Evolutionary conservation across 2,888 invertebrate species (phyloP), one percentile per base, ranked within the genome.

Genomic region (Leptinotarsa juncta): DNA sequence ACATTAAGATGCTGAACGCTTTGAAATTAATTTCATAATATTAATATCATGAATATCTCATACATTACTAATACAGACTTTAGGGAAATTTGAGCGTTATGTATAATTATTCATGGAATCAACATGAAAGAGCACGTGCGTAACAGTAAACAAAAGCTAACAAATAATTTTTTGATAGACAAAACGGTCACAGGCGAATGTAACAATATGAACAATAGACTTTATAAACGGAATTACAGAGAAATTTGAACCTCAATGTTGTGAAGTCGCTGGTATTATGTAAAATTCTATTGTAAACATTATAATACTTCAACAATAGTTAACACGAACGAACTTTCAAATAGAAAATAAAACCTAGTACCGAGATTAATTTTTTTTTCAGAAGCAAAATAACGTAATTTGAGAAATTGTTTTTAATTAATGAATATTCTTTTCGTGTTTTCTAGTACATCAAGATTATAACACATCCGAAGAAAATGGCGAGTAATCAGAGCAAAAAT

Each of bases 171-270:
- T 15, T 42, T 18, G 49, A 20, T 69, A 48, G 26, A 62, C 62
- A 62, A 42, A 62, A 70, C 42, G 10, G 53, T 67, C 67, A 71
- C 49, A 49, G 14, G 15, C 49, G 49, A 72, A 67, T 67, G 67
- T 72, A 32, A 60, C 51, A 72, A 57, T 67, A 49, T 20, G 49
- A 72, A 72, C 72, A 72, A 72, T 72, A 67, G 72, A 55, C 67
- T 20, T 48, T 55, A 23, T 26, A 65, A 12, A 72, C 66, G 51
- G 60, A 72, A 62, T 67, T 62, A 62, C 62, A 72, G 50, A 42
- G 60, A 67, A 72, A 62, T 65, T 62, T 42, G 67, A 72, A 72
- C 67, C 57, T 50, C 50, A 67, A 60, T 51, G 32, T 23, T 51
- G 51, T 66, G 48, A 60, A 71, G 48, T 49, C 15, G 23, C 55